phyloP scores from a whole-genome alignment of 2,113 vertebrate species.

The Gavialis gangeticus region DNA sequence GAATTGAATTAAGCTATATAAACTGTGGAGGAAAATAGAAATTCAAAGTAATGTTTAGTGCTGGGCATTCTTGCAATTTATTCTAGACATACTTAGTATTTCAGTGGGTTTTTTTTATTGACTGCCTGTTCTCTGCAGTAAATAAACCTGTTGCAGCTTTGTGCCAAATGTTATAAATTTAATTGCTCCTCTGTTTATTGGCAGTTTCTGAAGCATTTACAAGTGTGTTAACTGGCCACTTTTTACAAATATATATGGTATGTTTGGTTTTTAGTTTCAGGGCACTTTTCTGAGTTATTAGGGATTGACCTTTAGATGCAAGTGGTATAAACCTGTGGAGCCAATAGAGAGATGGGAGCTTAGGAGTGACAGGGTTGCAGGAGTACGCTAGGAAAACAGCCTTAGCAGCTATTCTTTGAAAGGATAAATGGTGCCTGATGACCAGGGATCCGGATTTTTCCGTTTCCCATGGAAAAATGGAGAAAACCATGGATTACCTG shows the following conservation, averaged over 20 bases:
- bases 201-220: not conserved
- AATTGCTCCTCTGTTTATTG: constrained; percentile 8
- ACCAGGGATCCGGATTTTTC: too few species aligned
- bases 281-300: not conserved
- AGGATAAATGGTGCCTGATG: not conserved
- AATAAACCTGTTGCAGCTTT: not conserved
- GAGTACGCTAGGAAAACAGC: not conserved
- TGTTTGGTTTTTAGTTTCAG: not conserved
- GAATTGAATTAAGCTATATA: not conserved
- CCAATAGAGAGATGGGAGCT: not conserved
- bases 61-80: constrained; percentile 26
- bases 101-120: constrained; percentile 40
- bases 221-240: not conserved
- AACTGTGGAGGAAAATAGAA: rapidly evolving
- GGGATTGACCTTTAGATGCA: too few species aligned
- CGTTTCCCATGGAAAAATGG: too few species aligned
- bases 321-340: not conserved
- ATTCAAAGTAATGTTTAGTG: constrained; percentile 29
- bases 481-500: too few species aligned
- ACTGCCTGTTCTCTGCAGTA: constrained; percentile 23
- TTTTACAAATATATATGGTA: rapidly evolving
- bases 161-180: constrained; percentile 4
- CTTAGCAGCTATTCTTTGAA: not conserved
- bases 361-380: too few species aligned
- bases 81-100: constrained; percentile 31